Percentiles rank a stretch among this genome's conserved stretches.
These are phyloP conservation scores for Scelioninae gen. 1 DNA, from an alignment of 2,888 invertebrate genomes.

Conservation along the genomic window DNA sequence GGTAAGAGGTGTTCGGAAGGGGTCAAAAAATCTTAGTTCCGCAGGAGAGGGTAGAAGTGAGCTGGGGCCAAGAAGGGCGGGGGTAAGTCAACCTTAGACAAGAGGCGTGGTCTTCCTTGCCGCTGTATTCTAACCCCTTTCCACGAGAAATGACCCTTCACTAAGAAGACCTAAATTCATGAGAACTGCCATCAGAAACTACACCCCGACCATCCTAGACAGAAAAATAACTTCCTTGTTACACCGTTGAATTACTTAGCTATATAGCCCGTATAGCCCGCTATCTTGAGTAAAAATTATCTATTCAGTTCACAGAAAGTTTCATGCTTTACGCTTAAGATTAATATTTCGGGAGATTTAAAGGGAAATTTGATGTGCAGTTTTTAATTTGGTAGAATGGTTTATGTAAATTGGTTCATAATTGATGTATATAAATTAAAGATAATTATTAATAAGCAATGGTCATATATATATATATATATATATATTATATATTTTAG, in stretches of 20 bases:
- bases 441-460: no score
- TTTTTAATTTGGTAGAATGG: no score
- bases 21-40: slow-evolving; percentile 82
- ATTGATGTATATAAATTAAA: no score
- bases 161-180: slow-evolving; percentile 69
- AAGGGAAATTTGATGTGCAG: no score
- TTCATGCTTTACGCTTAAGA: no score
- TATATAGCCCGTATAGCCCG: slow-evolving; percentile 23
- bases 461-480: no score
- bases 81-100: slow-evolving; percentile 83
- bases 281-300: slow-evolving; percentile 43
- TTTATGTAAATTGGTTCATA: no score
- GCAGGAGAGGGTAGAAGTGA: slow-evolving; percentile 68
- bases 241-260: slow-evolving; percentile 60
- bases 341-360: no score
- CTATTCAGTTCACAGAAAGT: not conserved
- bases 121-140: slow-evolving; percentile 75
- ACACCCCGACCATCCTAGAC: slow-evolving; percentile 59
- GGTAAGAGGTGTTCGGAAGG: slow-evolving; percentile 70
- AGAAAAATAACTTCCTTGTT: slow-evolving; percentile 69
- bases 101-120: slow-evolving; percentile 82
- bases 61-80: slow-evolving; percentile 73
- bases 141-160: slow-evolving; percentile 70
- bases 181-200: slow-evolving; percentile 71
- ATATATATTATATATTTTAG: no score